Conservation (phyloP, 2,113 vertebrate species). For the Ibidorhyncha struthersii region DNA sequence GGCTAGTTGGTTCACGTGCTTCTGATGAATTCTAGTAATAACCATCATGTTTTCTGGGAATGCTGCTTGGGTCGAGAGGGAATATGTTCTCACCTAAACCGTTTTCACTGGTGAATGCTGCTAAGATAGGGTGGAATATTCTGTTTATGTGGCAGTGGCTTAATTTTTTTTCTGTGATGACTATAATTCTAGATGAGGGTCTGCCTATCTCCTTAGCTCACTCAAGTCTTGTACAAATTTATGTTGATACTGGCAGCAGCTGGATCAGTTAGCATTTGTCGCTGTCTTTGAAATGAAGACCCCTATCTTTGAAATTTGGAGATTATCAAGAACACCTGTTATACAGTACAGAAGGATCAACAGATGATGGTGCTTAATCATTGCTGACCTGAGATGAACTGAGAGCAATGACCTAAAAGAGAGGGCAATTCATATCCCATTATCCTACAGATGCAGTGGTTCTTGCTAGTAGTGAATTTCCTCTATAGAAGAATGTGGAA, state of each 20-base stretch:
- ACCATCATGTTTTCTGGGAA: not conserved
- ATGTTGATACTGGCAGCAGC: not conserved
- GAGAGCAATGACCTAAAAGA: not conserved
- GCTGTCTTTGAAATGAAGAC: not conserved
- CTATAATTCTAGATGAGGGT: not conserved
- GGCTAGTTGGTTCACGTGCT: not conserved
- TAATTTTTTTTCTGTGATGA: not conserved
- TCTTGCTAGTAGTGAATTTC: not conserved
- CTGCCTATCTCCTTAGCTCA: not conserved
- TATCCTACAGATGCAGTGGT: not conserved
- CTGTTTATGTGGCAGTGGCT: not conserved
- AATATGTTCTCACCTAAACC: not conserved
- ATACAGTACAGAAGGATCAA: not conserved
- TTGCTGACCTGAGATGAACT: not conserved
- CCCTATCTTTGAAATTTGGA: not conserved
- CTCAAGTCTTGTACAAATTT: not conserved
- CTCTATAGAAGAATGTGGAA: not conserved
- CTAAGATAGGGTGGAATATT: not conserved
- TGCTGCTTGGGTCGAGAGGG: not conserved
- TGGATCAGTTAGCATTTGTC: not conserved
- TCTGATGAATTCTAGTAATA: not conserved
- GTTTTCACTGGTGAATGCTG: not conserved
- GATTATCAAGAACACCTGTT: not conserved
- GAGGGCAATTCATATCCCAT: not conserved
- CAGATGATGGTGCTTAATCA: not conserved